Conservation (phyloP, 2,113 vertebrate species). For the Eira barbara region DNA sequence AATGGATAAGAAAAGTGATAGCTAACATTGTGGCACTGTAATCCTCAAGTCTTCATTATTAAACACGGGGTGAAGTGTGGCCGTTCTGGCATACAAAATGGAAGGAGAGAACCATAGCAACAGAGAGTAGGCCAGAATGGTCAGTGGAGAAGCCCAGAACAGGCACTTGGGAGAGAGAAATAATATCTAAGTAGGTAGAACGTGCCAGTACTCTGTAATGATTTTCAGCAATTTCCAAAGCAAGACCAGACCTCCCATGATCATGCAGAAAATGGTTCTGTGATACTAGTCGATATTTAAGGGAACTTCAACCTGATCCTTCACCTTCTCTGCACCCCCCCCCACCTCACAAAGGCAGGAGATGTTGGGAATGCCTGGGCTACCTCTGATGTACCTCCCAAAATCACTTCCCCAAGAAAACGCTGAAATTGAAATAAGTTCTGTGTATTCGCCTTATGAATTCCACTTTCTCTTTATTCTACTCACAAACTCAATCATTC, state of each 20-base stretch:
- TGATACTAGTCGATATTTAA: not conserved
- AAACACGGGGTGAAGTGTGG: not conserved
- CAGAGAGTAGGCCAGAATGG: not conserved
- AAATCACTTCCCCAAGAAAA: slow-evolving; percentile 13
- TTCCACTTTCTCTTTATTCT: slow-evolving; percentile 31
- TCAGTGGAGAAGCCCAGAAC: not conserved
- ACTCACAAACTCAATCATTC: slow-evolving; percentile 4
- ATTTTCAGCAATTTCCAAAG: not conserved
- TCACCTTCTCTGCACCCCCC: too few relatives aligned
- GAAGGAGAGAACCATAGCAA: not conserved
- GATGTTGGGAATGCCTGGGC: not conserved
- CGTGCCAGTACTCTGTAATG: not conserved
- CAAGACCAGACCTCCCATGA: not conserved
- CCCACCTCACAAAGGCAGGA: not conserved
- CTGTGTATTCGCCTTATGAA: not conserved
- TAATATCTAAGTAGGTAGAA: not conserved
- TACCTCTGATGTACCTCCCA: not conserved
- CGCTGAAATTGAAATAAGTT: not conserved
- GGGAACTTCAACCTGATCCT: not conserved
- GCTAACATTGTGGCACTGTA: too few relatives aligned
- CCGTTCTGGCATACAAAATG: not conserved
- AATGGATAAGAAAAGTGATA: not conserved
- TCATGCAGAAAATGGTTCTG: not conserved
- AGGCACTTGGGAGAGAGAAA: not conserved
- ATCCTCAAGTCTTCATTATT: not conserved